Base-by-base conservation (phyloP, 2,888 invertebrate species). In the Sarcophaga subvicina region DNA sequence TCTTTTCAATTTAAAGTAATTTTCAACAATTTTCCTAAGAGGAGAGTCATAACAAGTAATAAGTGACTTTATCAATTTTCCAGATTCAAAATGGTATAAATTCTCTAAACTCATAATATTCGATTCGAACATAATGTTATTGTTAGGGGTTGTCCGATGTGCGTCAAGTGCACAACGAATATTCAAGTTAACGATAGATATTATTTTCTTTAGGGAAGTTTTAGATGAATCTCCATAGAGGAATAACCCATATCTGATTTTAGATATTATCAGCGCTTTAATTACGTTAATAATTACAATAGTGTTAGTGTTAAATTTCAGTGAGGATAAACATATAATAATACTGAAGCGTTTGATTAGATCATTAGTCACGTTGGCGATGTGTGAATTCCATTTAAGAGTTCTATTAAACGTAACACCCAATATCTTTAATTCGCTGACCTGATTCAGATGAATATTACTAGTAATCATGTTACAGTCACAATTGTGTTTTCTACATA, bases 401-500 rank as follows among this genome's bases (percentile, higher is more conserved):
- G 27, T 27, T 37, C 6, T 37, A 1, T 37, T 37, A 37, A 37
- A 37, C 37, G 37, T 37, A 37, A 37, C 6, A 37, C 37, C 37
- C 37, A 37, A 37, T 6, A 37, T 37, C 37, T 37, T 37, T 37
- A 37, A 37, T 37, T 37, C 37, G 1, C 2, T 37, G 6, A 37
- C 37, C 6, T 6, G 37, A 37, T 37, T 37, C 37, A 37, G 6
- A 6, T 6, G 37, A 6, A 37, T 37, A 37, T 37, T 37, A 37
- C 37, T 6, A 37, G 37, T 37, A 37, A 37, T 37, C 37, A 37
- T 37, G 37, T 37, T 6, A 37, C 75, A 80, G 2, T 20, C 60
- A 60, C 84, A 85, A 27, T 86, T 70, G 2, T 87, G 79, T 81
- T 88, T 88, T 77, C 85, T 67, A 66, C 83, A 88, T 14, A 88